Base-by-base conservation (phyloP, 2,888 invertebrate species). In the Exephanes ischioxanthus region DNA sequence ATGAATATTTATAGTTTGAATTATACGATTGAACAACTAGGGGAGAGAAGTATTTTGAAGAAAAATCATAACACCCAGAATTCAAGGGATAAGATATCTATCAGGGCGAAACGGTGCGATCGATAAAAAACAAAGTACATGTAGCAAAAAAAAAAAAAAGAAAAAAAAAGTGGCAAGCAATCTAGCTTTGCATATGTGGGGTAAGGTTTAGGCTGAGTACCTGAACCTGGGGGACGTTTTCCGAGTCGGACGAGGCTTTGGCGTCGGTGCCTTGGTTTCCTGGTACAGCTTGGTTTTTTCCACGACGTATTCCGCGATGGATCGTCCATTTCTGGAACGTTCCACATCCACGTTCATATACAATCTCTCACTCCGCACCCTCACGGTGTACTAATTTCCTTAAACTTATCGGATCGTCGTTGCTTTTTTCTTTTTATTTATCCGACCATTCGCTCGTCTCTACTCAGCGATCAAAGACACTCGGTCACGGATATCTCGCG, bases 271-370 rank as follows among this genome's bases (percentile, higher is more conserved):
- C 93, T 92, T 93, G 93, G 91, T 92, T 92, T 90, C 93, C 93
- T 93, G 93, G 92, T 89, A 91, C 91, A 90, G 93, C 91, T 92
- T 93, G 94, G 92, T 93, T 93, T 93, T 93, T 93, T 94, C 96
- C 96, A 94, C 97, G 96, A 93, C 96, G 96, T 94, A 97, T 96
- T 95, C 97, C 97, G 94, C 97, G 96, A 95, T 97, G 97, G 95
- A 96, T 95, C 95, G 96, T 97, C 97, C 97, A 97, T 96, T 96
- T 97, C 97, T 97, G 96, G 93, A 95, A 95, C 94, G 93, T 94
- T 90, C 93, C 93, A 93, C 91, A 92, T 91, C 91, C 89, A 90
- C 92, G 91, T 90, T 92, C 92, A 92, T 84, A 91, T 84, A 90
- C 88, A 85, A 82, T 73, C 75, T 68, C 80, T 83, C 61, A 71